Evolutionary conservation across 1,140 invertebrate species (phyloP), one percentile per base, ranked within the genome.

Genomic region (Hydropsyche tenuis): DNA sequence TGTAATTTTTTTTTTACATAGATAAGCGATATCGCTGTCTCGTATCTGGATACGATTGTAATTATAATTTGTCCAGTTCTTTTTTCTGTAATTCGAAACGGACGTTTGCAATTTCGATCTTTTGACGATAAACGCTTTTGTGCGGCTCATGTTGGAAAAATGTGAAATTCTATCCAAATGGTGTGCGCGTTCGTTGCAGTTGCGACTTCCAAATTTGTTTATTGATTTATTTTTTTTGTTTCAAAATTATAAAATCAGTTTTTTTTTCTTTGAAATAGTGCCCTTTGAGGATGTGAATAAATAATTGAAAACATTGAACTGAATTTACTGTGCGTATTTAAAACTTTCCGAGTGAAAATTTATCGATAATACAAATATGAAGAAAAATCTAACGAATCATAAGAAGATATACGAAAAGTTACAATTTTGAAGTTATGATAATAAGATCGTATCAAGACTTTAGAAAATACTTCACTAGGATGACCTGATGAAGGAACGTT

Each of bases 401-500:
- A 51, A n/a, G 14, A 51, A 51, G 4, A 51, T 51, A 51, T 9
- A 23, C 23, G 56, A 60, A 60, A 60, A 60, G 56, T 60, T 23
- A 25, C 14, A 60, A 27, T 60, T 60, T 23, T 60, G 56, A 60
- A 60, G 23, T 60, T 60, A 60, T 60, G 56, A 23, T 60, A 60
- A 25, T 60, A 27, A 25, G 23, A 60, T 27, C 23, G 56, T 25
- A 25, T 60, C 56, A 23, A 60, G 56, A 60, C 23, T 12, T 18
- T 60, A 46, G 27, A 70, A 56, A 43, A 70, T 11, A 70, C 23
- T 42, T 22, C 48, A 20, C 48, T n/a, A 51, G 48, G 46, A 70
- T 70, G 68, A 70, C 68, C 68, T 70, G 68, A 70, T 70, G 68
- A 70, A 56, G 51, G 68, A 70, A 56, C 51, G 16, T 48, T 22